Percentiles rank a stretch among this genome's conserved stretches.
Evolutionary conservation across 2,888 invertebrate genomes (phyloP).

Genomic region (Mythimna pallens): DNA sequence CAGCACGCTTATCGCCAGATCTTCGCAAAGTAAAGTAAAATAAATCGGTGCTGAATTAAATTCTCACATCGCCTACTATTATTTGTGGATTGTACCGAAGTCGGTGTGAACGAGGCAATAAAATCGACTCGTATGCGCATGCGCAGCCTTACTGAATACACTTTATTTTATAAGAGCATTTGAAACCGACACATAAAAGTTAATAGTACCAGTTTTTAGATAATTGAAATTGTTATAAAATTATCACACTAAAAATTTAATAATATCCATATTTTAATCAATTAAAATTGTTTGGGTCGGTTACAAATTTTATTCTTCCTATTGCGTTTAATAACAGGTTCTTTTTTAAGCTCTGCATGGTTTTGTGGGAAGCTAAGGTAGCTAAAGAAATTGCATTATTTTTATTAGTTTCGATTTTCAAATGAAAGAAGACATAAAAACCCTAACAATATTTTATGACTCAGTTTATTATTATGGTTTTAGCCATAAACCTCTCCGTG

Average conservation of each 20-base stretch:
- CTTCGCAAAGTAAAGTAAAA: constrained; percentile 31
- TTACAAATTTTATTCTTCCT: constrained; percentile 15
- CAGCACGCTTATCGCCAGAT: constrained; percentile 27
- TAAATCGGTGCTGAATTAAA: constrained; percentile 29
- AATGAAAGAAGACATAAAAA: neutral
- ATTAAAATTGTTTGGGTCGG: constrained; percentile 35
- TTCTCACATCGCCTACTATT: constrained; percentile 44
- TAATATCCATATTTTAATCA: constrained; percentile 40
- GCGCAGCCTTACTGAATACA: constrained; percentile 24
- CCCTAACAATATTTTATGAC: neutral
- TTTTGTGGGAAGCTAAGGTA: constrained; percentile 5
- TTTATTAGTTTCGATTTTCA: neutral
- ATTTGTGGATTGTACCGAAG: constrained; percentile 42
- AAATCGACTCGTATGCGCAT: constrained; percentile 41
- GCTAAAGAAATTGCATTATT: neutral
- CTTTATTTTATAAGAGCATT: constrained; percentile 44
- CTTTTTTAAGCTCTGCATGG: constrained; percentile 5
- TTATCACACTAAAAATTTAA: constrained; percentile 9
- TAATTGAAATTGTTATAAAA: constrained; percentile 36
- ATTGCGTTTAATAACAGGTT: neutral
- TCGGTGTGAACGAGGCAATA: constrained; percentile 56
- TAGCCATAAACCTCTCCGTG: neutral
- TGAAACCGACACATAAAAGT: constrained; percentile 47
- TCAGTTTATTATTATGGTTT: neutral
- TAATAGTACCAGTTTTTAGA: constrained; percentile 46